Percentiles rank a stretch among this genome's conserved stretches.
Evolutionary conservation across 2,888 invertebrate genomes (phyloP).

Genomic region (Aproaerema taeniolella): DNA sequence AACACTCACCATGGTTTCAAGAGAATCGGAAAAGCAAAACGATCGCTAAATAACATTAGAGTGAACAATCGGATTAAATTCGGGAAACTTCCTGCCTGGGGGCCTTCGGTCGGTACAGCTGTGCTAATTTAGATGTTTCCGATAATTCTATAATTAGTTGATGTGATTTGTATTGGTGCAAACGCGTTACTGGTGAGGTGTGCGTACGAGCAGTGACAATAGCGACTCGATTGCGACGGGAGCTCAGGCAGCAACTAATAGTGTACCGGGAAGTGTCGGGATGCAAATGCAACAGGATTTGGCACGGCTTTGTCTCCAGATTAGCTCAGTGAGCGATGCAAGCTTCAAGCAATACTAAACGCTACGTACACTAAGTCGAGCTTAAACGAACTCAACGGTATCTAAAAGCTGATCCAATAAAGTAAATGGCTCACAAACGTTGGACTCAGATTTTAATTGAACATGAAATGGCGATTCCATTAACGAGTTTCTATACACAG

Average conservation of each 20-base stretch:
- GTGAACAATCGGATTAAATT: conserved; percentile 29
- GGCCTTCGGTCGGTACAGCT: conserved; percentile 29
- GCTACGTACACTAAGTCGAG: background rate
- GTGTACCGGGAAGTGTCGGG: conserved; percentile 47
- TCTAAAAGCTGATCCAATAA: no score
- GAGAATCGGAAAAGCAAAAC: conserved; percentile 36
- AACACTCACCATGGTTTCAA: conserved; percentile 49
- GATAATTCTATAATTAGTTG: conserved; percentile 47
- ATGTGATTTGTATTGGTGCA: conserved; percentile 15
- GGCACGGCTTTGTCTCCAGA: conserved; percentile 44
- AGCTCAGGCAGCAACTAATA: conserved; percentile 10
- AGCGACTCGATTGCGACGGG: background rate
- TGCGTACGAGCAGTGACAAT: background rate
- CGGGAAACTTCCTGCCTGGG: conserved; percentile 27
- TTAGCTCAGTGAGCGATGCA: conserved; percentile 21
- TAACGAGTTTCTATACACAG: no score
- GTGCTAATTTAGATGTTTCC: conserved; percentile 41
- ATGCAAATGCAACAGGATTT: conserved; percentile 36
- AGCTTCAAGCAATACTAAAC: background rate
- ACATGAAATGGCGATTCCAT: no score
- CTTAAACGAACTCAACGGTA: no score
- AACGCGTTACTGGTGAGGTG: conserved; percentile 18
- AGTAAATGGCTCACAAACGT: no score
- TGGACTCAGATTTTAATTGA: no score
- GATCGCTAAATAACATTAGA: conserved; percentile 48